Conservation (phyloP, 2,797 vertebrate genomes). For the Emys orbicularis region DNA sequence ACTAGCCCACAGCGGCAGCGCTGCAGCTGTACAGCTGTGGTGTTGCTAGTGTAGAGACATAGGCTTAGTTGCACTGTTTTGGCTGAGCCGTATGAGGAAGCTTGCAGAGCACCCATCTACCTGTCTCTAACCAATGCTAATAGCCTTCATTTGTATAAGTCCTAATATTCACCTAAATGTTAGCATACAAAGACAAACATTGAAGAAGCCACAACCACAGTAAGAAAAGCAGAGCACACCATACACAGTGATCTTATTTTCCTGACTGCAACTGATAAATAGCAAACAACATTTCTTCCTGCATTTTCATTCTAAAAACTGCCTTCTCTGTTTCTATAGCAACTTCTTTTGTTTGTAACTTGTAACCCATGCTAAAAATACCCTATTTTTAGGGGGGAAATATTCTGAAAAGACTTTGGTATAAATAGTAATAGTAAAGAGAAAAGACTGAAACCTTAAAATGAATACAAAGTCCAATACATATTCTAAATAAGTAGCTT, state of each 20-base stretch:
- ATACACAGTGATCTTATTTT: slow-evolving; percentile 50
- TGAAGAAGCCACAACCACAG: background rate
- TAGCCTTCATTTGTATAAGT: background rate
- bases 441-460: slow-evolving; percentile 56
- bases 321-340: slow-evolving; percentile 81
- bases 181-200: background rate
- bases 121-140: background rate
- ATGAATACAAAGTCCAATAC: slow-evolving; percentile 64
- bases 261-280: slow-evolving; percentile 54
- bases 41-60: background rate
- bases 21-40: background rate
- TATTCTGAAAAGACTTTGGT: slow-evolving; percentile 68
- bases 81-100: background rate
- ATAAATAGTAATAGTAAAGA: slow-evolving; percentile 61
- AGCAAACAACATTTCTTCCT: slow-evolving; percentile 67
- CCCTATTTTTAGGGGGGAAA: slow-evolving; percentile 60
- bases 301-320: slow-evolving; percentile 67
- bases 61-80: background rate
- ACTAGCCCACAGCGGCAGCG: background rate
- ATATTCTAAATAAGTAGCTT: slow-evolving; percentile 57
- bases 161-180: background rate
- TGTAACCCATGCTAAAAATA: slow-evolving; percentile 75
- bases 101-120: background rate
- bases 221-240: background rate
- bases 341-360: slow-evolving; percentile 81